Conservation (phyloP, 2,888 invertebrate species). For the Campoletis raptor region DNA sequence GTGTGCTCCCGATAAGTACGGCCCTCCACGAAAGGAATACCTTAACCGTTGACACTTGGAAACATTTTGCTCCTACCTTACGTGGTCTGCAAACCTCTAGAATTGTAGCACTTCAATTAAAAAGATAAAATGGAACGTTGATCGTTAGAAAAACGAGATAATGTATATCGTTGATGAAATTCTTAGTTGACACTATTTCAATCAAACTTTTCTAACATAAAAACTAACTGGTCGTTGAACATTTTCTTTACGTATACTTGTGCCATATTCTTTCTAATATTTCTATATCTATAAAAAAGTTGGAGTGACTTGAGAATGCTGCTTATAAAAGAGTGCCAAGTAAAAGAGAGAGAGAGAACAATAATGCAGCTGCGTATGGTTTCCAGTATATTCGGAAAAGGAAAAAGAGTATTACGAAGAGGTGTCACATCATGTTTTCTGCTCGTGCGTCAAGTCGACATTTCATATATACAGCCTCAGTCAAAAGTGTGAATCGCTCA, state of each 20-base stretch:
- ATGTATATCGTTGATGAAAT: not conserved
- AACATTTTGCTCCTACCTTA: not conserved
- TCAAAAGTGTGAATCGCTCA: not conserved
- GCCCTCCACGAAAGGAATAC: too few species aligned
- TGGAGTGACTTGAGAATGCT: slow-evolving; percentile 10
- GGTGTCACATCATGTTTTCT: slow-evolving; percentile 5
- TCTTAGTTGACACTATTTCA: not conserved
- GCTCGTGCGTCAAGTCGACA: slow-evolving; percentile 34
- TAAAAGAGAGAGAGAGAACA: not conserved
- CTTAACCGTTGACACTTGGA: not conserved
- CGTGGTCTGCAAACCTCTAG: not conserved
- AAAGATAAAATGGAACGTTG: not conserved
- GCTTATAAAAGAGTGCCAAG: slow-evolving; percentile 22
- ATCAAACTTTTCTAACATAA: not conserved
- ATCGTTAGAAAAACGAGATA: not conserved
- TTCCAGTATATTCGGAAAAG: slow-evolving; percentile 37
- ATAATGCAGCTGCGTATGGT: slow-evolving; percentile 42
- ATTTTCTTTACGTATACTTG: not conserved
- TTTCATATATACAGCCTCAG: not conserved
- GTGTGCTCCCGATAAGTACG: too few species aligned
- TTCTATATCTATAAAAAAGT: slow-evolving; percentile 6
- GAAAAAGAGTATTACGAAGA: slow-evolving; percentile 7
- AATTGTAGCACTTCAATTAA: not conserved
- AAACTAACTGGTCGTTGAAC: not conserved
- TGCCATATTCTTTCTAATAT: too few species aligned